phyloP scores from a whole-genome alignment of 2,113 vertebrate species.

The Cyprinodon tularosa region DNA sequence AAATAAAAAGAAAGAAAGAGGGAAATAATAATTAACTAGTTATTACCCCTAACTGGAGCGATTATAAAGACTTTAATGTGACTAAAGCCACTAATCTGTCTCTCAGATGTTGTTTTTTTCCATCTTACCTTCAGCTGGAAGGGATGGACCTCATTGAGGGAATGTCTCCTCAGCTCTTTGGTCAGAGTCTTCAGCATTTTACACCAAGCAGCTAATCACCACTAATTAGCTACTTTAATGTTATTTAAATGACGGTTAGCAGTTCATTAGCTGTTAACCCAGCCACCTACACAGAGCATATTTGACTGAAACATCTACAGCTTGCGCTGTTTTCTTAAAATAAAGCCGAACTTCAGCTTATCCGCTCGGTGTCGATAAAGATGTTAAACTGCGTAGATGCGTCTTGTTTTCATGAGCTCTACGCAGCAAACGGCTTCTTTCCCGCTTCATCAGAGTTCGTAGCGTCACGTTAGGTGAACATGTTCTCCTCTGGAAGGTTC shows the following conservation, averaged over 20 bases:
- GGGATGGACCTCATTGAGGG: slow-evolving; percentile 88
- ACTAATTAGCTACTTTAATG: slow-evolving; percentile 11
- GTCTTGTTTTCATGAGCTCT: slow-evolving; percentile 46
- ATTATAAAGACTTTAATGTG: slow-evolving; percentile 30
- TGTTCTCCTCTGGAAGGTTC: slow-evolving; percentile 1
- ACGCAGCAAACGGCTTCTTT: slow-evolving; percentile 57
- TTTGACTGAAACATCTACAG: background rate
- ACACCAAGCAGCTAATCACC: slow-evolving; percentile 29
- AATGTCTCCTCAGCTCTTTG: slow-evolving; percentile 90
- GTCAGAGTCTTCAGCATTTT: slow-evolving; percentile 89
- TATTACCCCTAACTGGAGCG: slow-evolving; percentile 7
- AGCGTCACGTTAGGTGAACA: slow-evolving; percentile 14
- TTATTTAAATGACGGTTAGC: slow-evolving; percentile 12
- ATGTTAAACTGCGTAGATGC: slow-evolving; percentile 55
- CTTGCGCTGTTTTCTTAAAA: background rate
- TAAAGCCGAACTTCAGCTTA: slow-evolving; percentile 6
- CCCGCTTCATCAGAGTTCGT: slow-evolving; percentile 51
- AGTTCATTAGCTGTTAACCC: slow-evolving; percentile 43
- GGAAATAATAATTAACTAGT: slow-evolving; percentile 30
- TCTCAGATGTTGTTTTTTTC: background rate
- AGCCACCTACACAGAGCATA: slow-evolving; percentile 51
- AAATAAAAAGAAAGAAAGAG: background rate
- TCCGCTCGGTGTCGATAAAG: slow-evolving; percentile 12
- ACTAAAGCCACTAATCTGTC: slow-evolving; percentile 25
- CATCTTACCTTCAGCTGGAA: slow-evolving; percentile 89